phyloP scores from a whole-genome alignment of 2,113 vertebrate species.

The Mixornis gularis region DNA sequence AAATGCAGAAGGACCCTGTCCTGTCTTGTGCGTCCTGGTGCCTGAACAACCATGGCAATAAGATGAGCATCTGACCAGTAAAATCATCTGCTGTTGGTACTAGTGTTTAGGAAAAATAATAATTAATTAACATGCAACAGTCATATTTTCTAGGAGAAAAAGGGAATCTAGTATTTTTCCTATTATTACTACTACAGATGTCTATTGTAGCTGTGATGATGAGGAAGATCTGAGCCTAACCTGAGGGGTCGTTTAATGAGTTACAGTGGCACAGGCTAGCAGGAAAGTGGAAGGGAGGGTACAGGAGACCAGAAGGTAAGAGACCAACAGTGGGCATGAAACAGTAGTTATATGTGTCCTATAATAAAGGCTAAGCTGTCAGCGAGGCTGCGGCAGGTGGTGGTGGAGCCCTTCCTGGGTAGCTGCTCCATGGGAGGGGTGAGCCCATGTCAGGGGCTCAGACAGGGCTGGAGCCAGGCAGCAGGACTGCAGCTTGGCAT shows the following conservation, averaged over 20 bases:
- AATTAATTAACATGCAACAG: not conserved
- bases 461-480: not conserved
- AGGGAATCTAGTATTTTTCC: not conserved
- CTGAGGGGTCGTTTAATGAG: not conserved
- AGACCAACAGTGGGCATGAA: not conserved
- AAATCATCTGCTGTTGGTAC: not conserved
- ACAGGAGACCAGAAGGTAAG: not conserved
- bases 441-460: rapidly evolving
- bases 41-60: not conserved
- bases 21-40: not conserved
- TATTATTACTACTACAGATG: not conserved
- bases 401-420: not conserved
- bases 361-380: not conserved
- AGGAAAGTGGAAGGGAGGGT: not conserved
- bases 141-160: not conserved
- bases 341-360: not conserved
- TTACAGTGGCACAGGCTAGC: not conserved
- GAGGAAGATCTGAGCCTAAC: not conserved
- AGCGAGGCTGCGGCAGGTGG: not conserved
- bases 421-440: not conserved
- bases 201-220: not conserved
- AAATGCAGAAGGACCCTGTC: not conserved
- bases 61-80: not conserved
- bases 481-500: not conserved
- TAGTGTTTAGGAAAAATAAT: not conserved